phyloP scores from a whole-genome alignment of 2,888 invertebrate genomes.

The Deroplatys truncata region DNA sequence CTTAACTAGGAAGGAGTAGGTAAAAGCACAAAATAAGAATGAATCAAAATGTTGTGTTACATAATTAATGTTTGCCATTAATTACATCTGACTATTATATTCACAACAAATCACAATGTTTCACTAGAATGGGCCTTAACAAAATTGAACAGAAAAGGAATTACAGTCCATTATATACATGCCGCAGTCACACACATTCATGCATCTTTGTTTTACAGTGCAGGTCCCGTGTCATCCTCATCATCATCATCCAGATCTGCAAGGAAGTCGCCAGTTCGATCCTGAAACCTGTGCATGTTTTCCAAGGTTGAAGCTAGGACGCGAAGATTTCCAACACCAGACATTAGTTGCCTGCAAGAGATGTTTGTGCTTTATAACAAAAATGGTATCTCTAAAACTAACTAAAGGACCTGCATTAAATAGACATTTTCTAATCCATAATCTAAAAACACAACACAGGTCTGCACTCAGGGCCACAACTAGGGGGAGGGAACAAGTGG shows the following conservation, averaged over 20 bases:
- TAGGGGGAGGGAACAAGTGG: no score
- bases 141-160: not conserved
- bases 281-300: conserved; percentile 53
- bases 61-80: not conserved
- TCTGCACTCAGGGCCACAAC: no score
- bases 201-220: conserved; percentile 5
- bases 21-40: not conserved
- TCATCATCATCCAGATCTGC: conserved; percentile 49
- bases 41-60: not conserved
- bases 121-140: not conserved
- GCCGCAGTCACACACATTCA: not conserved
- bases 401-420: no score
- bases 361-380: not conserved
- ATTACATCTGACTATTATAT: not conserved
- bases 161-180: not conserved
- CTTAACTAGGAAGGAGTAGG: not conserved
- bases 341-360: conserved; percentile 57
- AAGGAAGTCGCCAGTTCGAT: conserved; percentile 48
- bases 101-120: not conserved
- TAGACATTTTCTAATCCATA: no score
- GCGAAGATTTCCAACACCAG: conserved; percentile 62
- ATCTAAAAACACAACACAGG: no score
- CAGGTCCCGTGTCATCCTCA: conserved; percentile 30
- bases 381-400: not conserved
- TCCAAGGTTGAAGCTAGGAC: conserved; percentile 61